These are phyloP conservation scores for Pholis gunnellus DNA, from an alignment of 2,113 vertebrate species.

Conservation along the genomic window DNA sequence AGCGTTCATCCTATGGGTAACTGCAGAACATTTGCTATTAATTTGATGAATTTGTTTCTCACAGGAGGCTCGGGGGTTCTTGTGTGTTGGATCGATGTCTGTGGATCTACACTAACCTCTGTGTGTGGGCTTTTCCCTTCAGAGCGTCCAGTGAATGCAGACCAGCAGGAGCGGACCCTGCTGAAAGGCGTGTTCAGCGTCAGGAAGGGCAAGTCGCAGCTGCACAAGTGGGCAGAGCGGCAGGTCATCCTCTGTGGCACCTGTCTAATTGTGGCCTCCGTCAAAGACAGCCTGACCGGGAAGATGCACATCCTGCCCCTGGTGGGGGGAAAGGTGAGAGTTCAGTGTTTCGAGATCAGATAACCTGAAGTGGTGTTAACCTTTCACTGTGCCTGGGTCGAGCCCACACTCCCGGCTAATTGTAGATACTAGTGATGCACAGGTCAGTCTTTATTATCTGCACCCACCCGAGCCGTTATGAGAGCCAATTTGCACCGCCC, in stretches of 20 bases:
- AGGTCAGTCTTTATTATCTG: background rate
- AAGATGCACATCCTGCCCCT: slow-evolving; percentile 98
- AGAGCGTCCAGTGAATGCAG: slow-evolving; percentile 82
- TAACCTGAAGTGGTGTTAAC: slow-evolving; percentile 8
- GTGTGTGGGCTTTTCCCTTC: slow-evolving; percentile 38
- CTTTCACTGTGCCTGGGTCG: slow-evolving; percentile 4
- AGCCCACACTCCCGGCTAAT: slow-evolving; percentile 3
- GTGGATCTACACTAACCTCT: slow-evolving; percentile 32
- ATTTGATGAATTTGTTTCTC: slow-evolving; percentile 54
- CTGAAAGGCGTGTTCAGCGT: slow-evolving; percentile 94
- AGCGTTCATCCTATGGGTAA: slow-evolving; percentile 15
- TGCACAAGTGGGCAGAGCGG: slow-evolving; percentile 98
- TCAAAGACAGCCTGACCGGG: slow-evolving; percentile 94
- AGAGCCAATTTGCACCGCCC: background rate
- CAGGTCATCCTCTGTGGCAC: slow-evolving; percentile 96
- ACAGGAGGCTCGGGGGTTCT: slow-evolving; percentile 20
- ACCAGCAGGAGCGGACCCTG: slow-evolving; percentile 89
- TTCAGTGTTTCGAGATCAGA: slow-evolving; percentile 10
- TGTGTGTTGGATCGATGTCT: slow-evolving; percentile 17
- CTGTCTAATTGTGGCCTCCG: slow-evolving; percentile 94
- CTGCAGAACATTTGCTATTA: slow-evolving; percentile 58
- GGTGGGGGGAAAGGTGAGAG: slow-evolving; percentile 94
- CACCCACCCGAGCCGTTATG: background rate
- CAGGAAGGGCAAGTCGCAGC: slow-evolving; percentile 95
- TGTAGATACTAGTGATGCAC: slow-evolving; percentile 11